Percentiles rank a stretch among this genome's conserved stretches.
Evolutionary conservation across 2,797 vertebrate species (phyloP).

Genomic region (Perodicticus potto): DNA sequence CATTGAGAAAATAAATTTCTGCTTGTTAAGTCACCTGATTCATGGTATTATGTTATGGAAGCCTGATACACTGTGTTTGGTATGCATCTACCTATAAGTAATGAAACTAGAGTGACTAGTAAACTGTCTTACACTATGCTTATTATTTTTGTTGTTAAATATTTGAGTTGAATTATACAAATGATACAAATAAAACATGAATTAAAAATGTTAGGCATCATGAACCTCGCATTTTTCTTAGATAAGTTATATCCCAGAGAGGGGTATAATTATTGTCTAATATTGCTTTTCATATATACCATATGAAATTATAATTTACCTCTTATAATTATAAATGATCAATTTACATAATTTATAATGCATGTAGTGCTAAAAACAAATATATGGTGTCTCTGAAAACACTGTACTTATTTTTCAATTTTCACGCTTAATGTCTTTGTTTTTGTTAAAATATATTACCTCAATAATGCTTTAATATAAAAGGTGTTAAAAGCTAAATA

Average conservation of each 20-base stretch:
- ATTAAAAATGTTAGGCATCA: not conserved
- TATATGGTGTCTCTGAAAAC: not conserved
- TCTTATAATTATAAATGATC: not conserved
- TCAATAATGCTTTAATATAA: not conserved
- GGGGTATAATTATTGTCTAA: not conserved
- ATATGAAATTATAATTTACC: not conserved
- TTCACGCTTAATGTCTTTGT: not conserved
- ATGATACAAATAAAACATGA: not conserved
- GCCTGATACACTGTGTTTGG: not conserved
- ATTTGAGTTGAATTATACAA: not conserved
- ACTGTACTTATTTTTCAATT: not conserved
- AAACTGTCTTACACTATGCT: not conserved
- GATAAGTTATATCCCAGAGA: not conserved
- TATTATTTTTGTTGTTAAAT: not conserved
- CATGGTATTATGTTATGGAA: not conserved
- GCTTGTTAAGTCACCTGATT: not conserved
- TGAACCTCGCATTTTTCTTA: not conserved
- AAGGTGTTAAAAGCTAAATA: not conserved
- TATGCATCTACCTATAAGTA: not conserved
- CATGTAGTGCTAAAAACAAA: not conserved
- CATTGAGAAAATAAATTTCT: not conserved
- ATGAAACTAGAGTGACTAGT: not conserved
- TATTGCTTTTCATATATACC: not conserved
- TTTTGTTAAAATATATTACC: not conserved
- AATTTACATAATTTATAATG: not conserved